Percentiles rank a stretch among this genome's conserved stretches.
These are phyloP conservation scores for Sminthopsis crassicaudata DNA, from an alignment of 2,113 vertebrate species.

Conservation along the genomic window DNA sequence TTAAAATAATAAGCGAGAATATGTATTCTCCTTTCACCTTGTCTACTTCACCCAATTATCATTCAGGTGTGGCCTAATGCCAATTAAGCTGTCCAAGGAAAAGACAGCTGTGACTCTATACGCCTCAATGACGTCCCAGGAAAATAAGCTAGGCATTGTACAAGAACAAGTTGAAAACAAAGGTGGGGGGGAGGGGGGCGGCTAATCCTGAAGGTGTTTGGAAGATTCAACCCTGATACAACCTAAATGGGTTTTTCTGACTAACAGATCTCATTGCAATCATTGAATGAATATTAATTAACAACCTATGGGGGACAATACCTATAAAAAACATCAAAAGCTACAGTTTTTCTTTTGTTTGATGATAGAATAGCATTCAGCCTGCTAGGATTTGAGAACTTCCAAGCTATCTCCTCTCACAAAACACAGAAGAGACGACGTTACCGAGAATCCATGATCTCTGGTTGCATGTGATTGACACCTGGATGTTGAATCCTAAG, in stretches of 20 bases:
- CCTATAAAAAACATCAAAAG: constrained; percentile 5
- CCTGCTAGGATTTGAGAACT: neutral
- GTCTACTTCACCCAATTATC: neutral
- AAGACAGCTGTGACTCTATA: neutral
- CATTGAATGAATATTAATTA: constrained; percentile 29
- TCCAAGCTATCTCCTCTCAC: constrained; percentile 5
- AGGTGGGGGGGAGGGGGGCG: neutral
- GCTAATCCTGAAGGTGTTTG: neutral
- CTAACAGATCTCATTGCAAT: constrained; percentile 25
- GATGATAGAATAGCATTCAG: constrained; percentile 14
- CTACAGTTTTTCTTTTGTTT: neutral
- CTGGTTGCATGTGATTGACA: constrained; percentile 1
- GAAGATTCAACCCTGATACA: neutral
- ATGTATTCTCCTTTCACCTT: neutral
- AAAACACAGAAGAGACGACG: constrained; percentile 28
- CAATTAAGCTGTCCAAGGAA: neutral
- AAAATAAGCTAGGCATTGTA: neutral
- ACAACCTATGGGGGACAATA: neutral
- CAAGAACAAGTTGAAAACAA: neutral
- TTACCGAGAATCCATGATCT: constrained; percentile 12
- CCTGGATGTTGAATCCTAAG: neutral
- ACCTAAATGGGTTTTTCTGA: neutral
- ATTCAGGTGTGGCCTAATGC: neutral
- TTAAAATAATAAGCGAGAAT: neutral
- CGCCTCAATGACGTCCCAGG: neutral